Evolutionary conservation across 2,888 invertebrate genomes (phyloP).

Genomic region (Platerodrilus igneus): DNA sequence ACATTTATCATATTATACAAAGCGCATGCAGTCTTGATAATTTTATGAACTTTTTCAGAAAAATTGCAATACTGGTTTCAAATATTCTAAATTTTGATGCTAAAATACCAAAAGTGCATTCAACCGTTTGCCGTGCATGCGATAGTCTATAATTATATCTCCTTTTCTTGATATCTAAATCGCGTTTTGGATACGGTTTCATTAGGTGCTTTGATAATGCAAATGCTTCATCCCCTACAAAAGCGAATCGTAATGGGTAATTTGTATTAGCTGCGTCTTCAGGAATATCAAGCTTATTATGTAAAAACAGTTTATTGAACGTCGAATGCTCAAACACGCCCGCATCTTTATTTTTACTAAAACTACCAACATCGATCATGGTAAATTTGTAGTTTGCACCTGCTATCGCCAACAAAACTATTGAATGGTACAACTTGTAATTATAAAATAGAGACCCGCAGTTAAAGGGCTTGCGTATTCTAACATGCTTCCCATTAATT

Average conservation of each 20-base stretch:
- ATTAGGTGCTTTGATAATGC: constrained; percentile 16
- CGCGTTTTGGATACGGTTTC: constrained; percentile 4
- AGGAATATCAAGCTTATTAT: not conserved
- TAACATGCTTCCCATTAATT: not conserved
- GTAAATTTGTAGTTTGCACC: constrained; percentile 7
- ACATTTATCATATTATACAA: constrained; percentile 12
- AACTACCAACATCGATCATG: constrained; percentile 4
- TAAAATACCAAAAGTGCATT: constrained; percentile 18
- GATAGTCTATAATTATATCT: constrained; percentile 19
- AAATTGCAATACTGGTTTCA: constrained; percentile 7
- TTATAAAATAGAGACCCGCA: constrained; percentile 5
- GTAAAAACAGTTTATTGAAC: constrained; percentile 3
- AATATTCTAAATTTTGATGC: constrained; percentile 13
- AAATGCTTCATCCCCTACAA: constrained; percentile 20
- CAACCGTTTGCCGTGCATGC: constrained; percentile 15
- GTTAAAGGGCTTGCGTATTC: constrained; percentile 3
- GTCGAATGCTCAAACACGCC: constrained; percentile 7
- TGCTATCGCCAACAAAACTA: constrained; percentile 2
- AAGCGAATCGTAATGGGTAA: not conserved
- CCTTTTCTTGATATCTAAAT: constrained; percentile 11
- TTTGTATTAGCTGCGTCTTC: not conserved
- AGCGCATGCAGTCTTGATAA: constrained; percentile 13
- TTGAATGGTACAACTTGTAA: constrained; percentile 4
- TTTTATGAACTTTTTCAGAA: constrained; percentile 7
- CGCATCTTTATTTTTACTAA: constrained; percentile 3